phyloP scores from a whole-genome alignment of 2,797 vertebrate genomes.

The Takifugu ocellatus region DNA sequence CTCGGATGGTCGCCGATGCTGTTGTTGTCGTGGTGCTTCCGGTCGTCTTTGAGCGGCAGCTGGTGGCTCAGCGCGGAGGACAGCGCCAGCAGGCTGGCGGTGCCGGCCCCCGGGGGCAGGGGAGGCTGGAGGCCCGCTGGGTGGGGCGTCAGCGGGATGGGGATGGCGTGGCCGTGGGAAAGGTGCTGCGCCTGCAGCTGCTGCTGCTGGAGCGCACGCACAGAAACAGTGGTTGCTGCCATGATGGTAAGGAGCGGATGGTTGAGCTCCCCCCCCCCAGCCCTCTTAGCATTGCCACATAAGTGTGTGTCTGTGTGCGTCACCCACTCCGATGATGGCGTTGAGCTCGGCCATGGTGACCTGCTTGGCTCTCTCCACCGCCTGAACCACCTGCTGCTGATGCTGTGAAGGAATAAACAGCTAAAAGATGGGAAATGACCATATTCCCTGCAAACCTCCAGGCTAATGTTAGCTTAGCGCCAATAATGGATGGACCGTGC shows the following conservation, averaged over 20 bases:
- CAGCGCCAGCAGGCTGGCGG: constrained; percentile 87
- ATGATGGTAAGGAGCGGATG: not conserved
- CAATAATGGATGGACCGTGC: too few species aligned
- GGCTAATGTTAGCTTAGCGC: too few species aligned
- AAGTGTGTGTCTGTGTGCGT: constrained; percentile 16
- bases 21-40: constrained; percentile 87
- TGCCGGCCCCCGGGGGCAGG: constrained; percentile 84
- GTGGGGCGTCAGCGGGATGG: constrained; percentile 88
- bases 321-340: constrained; percentile 96
- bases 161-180: constrained; percentile 90
- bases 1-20: constrained; percentile 83
- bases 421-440: not conserved
- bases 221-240: not conserved
- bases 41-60: constrained; percentile 90
- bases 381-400: constrained; percentile 78
- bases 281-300: too few species aligned
- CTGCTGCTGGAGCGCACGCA: constrained; percentile 83
- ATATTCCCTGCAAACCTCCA: too few species aligned
- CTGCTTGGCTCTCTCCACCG: constrained; percentile 86
- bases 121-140: constrained; percentile 88
- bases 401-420: constrained; percentile 50
- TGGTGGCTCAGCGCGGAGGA: constrained; percentile 88
- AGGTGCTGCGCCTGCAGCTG: constrained; percentile 96
- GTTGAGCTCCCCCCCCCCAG: too few species aligned
- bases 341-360: constrained; percentile 98